Evolutionary conservation across 2,888 invertebrate genomes (phyloP).

Genomic region (Drosophila paranaensis): DNA sequence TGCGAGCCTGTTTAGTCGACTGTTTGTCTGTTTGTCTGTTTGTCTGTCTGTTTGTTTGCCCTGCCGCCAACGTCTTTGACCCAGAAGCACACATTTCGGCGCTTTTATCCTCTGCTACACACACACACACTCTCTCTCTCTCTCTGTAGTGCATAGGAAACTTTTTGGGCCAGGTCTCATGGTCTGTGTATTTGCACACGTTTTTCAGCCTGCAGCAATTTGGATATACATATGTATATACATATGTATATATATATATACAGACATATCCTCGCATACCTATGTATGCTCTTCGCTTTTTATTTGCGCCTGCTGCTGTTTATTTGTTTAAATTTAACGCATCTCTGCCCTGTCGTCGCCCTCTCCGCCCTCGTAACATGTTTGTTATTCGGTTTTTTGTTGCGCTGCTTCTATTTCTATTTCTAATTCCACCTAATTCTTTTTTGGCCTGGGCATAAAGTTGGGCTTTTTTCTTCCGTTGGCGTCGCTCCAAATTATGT

Average conservation of each 20-base stretch:
- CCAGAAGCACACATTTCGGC: constrained; percentile 75
- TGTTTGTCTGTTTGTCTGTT: constrained; percentile 46
- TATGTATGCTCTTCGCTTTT: constrained; percentile 45
- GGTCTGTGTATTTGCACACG: constrained; percentile 58
- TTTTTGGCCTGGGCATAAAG: constrained; percentile 28
- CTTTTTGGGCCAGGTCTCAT: constrained; percentile 57
- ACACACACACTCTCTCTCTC: constrained; percentile 10
- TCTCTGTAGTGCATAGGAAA: constrained; percentile 27
- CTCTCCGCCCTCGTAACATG: not conserved
- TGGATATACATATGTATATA: constrained; percentile 18
- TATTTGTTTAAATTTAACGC: constrained; percentile 80
- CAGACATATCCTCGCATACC: constrained; percentile 9
- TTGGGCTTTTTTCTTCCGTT: constrained; percentile 34
- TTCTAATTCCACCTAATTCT: constrained; percentile 31
- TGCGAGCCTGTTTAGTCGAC: constrained; percentile 33
- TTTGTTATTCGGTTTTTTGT: constrained; percentile 11
- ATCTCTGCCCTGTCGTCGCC: constrained; percentile 27
- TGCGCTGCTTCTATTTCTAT: constrained; percentile 24
- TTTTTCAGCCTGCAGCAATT: constrained; percentile 61
- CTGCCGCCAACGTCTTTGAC: constrained; percentile 73
- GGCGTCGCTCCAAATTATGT: constrained; percentile 35
- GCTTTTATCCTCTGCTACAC: constrained; percentile 51
- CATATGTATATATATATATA: constrained; percentile 4
- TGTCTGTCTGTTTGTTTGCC: constrained; percentile 50
- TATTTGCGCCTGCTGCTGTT: constrained; percentile 72